Base-by-base conservation (phyloP, 2,113 vertebrate species). In the Rhadina sibilatrix region DNA sequence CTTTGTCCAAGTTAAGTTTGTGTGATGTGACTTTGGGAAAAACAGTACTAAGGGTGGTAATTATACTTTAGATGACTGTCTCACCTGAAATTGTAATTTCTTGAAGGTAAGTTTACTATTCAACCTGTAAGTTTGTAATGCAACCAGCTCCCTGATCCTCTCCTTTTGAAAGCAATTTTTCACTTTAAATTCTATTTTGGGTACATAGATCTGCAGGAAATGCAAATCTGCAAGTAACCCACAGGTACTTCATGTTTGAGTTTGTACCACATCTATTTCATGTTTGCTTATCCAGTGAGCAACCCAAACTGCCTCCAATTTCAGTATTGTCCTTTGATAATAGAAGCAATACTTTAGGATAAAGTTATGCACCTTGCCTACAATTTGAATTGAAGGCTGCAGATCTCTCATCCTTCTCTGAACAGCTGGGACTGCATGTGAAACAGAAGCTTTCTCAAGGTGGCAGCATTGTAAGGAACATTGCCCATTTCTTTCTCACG, bases 181-280 rank as follows among this genome's bases (percentile, higher is more conserved):
- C 21, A 44, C 6, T 46, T 57, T 2, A 23, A 52, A 79, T 11
- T 38, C 54, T 12, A 8, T 49, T 79, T 12, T 5, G 7, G 50
- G 25, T 24, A 14, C 24, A 17, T 2, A 20, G 3, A 2, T 5
- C 53, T 46, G 49, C 25, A 27, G 31, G 31, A 80, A 71, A 57
- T 13, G 11, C 18, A 77, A 72, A 18, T 23, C 23, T 85, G 23
- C 46, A 61, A 25, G 20, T 14, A 63, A 1, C 14, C 31, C 25
- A 6, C 0, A 12, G 42, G 31, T 30, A 23, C 11, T 33, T 27
- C n/a, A 21, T 22, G 8, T 37, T 0, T 40, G 9, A 24, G 31
- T 53, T 46, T 68, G 25, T 31, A 14, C 37, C n/a, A 59, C 31
- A 53, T 8, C 4, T 19, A 21, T 47, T 88, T 17, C 15, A 3